These are phyloP conservation scores for Gallirallus australis DNA, from an alignment of 2,797 vertebrate genomes.

Conservation along the genomic window DNA sequence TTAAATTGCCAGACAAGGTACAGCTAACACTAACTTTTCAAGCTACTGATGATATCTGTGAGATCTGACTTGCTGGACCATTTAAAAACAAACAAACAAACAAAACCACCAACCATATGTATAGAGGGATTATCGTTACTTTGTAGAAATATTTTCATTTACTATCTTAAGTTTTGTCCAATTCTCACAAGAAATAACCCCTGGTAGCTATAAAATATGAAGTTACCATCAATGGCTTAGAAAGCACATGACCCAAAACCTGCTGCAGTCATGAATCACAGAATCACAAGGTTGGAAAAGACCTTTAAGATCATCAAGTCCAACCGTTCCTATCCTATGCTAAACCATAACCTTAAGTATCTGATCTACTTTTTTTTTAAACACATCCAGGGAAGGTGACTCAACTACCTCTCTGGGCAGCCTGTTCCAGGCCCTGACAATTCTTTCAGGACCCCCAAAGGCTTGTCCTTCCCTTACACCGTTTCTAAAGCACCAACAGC, in stretches of 20 bases:
- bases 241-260: not conserved
- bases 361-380: too few species aligned
- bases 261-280: not conserved
- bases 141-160: not conserved
- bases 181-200: not conserved
- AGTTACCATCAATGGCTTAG: not conserved
- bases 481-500: not conserved
- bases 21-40: not conserved
- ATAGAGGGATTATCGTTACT: not conserved
- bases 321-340: too few species aligned
- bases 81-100: not conserved
- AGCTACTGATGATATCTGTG: not conserved
- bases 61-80: not conserved
- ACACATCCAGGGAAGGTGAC: too few species aligned
- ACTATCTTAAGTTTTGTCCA: not conserved
- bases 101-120: not conserved
- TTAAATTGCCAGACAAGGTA: not conserved
- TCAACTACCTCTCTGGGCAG: too few species aligned
- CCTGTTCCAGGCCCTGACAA: too few species aligned
- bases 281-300: too few species aligned
- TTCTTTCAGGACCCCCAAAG: not conserved
- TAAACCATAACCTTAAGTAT: too few species aligned
- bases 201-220: not conserved
- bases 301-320: too few species aligned
- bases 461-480: not conserved